phyloP scores from a whole-genome alignment of 2,888 invertebrate species.

The Meandrusa payeni region DNA sequence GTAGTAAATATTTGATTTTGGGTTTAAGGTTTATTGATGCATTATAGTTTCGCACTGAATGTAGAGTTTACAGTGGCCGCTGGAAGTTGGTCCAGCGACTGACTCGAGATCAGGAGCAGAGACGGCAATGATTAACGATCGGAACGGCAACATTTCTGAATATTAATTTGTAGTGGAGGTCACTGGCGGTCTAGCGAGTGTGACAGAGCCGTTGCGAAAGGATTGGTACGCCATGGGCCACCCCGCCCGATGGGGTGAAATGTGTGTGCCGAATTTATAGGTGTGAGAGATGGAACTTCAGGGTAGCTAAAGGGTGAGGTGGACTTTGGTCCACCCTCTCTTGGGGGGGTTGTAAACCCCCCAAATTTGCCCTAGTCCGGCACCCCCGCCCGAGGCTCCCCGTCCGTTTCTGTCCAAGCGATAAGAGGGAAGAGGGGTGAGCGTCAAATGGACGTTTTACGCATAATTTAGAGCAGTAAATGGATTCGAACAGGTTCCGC shows the following conservation, averaged over 20 bases:
- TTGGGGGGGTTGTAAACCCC: slow-evolving; percentile 68
- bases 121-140: slow-evolving; percentile 75
- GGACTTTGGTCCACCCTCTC: slow-evolving; percentile 76
- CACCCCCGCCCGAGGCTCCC: slow-evolving; percentile 76
- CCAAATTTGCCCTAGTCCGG: slow-evolving; percentile 79
- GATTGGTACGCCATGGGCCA: slow-evolving; percentile 72
- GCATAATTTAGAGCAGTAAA: slow-evolving; percentile 82
- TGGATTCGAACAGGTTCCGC: slow-evolving; percentile 79
- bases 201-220: slow-evolving; percentile 76
- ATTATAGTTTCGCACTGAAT: slow-evolving; percentile 21
- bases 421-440: slow-evolving; percentile 79
- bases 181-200: slow-evolving; percentile 71
- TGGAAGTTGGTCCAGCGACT: slow-evolving; percentile 2
- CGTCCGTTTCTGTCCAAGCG: slow-evolving; percentile 76
- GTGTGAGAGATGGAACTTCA: slow-evolving; percentile 81
- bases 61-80: slow-evolving; percentile 7
- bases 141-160: slow-evolving; percentile 75
- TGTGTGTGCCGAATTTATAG: slow-evolving; percentile 81
- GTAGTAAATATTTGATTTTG: no score
- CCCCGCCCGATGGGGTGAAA: slow-evolving; percentile 71
- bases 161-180: slow-evolving; percentile 80
- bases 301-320: slow-evolving; percentile 80
- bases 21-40: not conserved
- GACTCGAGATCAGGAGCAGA: slow-evolving; percentile 53
- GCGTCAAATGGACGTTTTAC: slow-evolving; percentile 82